Evolutionary conservation across 2,888 invertebrate species (phyloP), one percentile per base, ranked within the genome.

Genomic region (Drosophila lutescens): DNA sequence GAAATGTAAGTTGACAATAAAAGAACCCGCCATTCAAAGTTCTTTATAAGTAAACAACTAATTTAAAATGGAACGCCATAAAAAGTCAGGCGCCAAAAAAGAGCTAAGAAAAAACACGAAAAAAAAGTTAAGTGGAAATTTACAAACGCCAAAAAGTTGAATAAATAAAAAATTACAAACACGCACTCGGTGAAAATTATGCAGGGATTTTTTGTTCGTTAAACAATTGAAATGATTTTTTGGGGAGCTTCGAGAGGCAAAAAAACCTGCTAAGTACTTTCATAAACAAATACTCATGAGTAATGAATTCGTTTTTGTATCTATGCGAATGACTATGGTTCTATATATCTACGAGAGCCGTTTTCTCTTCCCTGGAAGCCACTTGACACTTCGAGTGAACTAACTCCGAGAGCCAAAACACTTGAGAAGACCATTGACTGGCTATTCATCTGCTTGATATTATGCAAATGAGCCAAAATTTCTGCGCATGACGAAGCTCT

Each of bases 21-120:
- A 23, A 50, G 32, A 58, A 9, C 8, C 36, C 23, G 26, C 26
- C 50, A 36, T 49, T 44, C 46, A 44, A 44, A 26, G 30, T 38
- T 46, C 65, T 61, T 49, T 47, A 54, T 74, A 81, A 81, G 69
- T 60, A 79, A 87, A 85, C 86, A 82, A 76, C 74, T 76, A 10
- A 82, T 82, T 87, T 85, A 73, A 87, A 87, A 87, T 82, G 85
- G 87, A 82, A 74, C 81, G 76, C 78, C 73, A 74, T 72, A 86
- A 67, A 76, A 74, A 63, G 65, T 23, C 62, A 68, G 82, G 74
- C 78, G 78, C 79, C 71, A 61, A 67, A 71, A 71, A 71, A 55
- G 53, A 56, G 74, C 17, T 46, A 47, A 55, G 41, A 59, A 41
- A 58, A 41, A 46, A 56, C 12, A n/a, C 20, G 12, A 23, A 53